Evolutionary conservation across 2,888 invertebrate genomes (phyloP).

Genomic region (Macrophya alboannulata): DNA sequence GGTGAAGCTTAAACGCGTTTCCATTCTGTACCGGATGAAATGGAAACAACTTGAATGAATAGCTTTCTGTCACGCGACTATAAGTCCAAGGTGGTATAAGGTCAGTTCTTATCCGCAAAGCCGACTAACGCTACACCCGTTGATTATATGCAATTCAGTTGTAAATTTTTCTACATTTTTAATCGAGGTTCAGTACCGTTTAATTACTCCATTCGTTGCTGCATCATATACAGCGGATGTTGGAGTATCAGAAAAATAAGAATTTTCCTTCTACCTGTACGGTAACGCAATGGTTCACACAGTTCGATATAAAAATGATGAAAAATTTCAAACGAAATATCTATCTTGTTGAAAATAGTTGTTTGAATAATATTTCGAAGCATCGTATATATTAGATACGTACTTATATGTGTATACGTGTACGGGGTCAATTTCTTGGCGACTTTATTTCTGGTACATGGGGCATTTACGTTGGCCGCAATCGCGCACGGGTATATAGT

Average conservation of each 20-base stretch:
- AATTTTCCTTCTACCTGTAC: neutral
- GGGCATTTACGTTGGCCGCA: conserved; percentile 74
- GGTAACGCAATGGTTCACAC: too few relatives aligned
- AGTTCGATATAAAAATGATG: too few relatives aligned
- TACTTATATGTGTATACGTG: neutral
- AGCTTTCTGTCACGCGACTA: conserved; percentile 44
- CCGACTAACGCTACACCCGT: conserved; percentile 3
- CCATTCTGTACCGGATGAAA: conserved; percentile 28
- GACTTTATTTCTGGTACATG: conserved; percentile 59
- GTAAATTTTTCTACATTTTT: conserved; percentile 18
- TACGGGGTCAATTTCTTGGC: conserved; percentile 50
- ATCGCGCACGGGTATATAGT: conserved; percentile 69
- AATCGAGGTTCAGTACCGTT: neutral
- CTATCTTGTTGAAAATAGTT: neutral
- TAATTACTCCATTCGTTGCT: neutral
- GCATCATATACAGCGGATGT: neutral
- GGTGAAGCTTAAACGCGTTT: conserved; percentile 26
- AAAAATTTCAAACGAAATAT: neutral
- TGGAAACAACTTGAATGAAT: conserved; percentile 40
- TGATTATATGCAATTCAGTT: conserved; percentile 24
- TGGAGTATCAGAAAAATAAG: neutral
- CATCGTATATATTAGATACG: neutral
- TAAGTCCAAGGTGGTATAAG: neutral
- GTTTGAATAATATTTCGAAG: neutral
- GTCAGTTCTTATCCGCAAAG: conserved; percentile 47